Conservation (phyloP, 2,888 invertebrate genomes). For the Athrips mouffetella region DNA sequence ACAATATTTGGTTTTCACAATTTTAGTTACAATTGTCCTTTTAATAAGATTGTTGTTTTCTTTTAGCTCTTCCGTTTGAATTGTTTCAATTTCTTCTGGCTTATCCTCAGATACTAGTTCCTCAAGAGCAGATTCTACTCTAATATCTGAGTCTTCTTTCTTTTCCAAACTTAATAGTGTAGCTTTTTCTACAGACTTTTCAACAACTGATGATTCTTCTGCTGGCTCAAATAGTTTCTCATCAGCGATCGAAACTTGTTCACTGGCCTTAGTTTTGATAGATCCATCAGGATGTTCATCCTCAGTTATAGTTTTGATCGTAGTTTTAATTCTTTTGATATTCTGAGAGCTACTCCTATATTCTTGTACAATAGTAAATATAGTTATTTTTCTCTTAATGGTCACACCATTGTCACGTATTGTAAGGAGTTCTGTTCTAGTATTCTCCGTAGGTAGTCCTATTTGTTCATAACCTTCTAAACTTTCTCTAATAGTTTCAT, state of each 20-base stretch:
- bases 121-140: constrained; percentile 37
- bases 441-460: neutral
- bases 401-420: constrained; percentile 2
- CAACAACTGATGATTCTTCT: constrained; percentile 28
- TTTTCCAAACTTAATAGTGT: constrained; percentile 8
- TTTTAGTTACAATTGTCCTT: constrained; percentile 47
- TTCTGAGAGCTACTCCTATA: constrained; percentile 44
- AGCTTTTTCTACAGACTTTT: constrained; percentile 20
- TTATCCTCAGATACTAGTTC: constrained; percentile 34
- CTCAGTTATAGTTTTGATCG: constrained; percentile 49
- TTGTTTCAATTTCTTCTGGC: constrained; percentile 41
- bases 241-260: constrained; percentile 31
- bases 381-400: constrained; percentile 50
- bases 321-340: constrained; percentile 58
- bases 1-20: constrained; percentile 48
- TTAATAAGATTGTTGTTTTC: constrained; percentile 42
- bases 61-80: constrained; percentile 38
- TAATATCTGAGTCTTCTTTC: constrained; percentile 24
- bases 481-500: constrained; percentile 11
- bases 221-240: constrained; percentile 20
- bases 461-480: neutral
- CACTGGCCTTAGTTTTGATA: constrained; percentile 30
- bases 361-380: constrained; percentile 54
- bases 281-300: constrained; percentile 64
- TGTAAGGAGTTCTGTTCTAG: constrained; percentile 21